phyloP scores from a whole-genome alignment of 2,113 vertebrate genomes.

The Boleophthalmus pectinirostris region DNA sequence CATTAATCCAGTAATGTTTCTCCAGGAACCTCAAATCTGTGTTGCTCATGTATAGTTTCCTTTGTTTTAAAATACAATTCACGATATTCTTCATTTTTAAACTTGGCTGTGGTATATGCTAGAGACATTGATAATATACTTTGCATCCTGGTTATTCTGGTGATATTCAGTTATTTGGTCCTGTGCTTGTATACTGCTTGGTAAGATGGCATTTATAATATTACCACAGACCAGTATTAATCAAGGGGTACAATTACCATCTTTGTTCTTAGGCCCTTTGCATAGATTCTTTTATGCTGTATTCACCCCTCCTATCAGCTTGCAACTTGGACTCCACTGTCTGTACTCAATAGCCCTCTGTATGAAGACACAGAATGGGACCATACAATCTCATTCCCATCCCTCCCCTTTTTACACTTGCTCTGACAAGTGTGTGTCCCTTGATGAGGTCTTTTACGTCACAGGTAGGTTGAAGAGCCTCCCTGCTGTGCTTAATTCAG shows the following conservation, averaged over 20 bases:
- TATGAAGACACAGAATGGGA: constrained; percentile 65
- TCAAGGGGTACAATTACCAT: constrained; percentile 57
- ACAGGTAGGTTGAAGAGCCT: constrained; percentile 50
- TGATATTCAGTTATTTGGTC: background rate
- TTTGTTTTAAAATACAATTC: background rate
- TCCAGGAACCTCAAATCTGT: constrained; percentile 5
- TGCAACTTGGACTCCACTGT: constrained; percentile 64
- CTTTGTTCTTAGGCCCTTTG: constrained; percentile 62
- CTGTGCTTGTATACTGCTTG: background rate
- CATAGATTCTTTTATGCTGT: constrained; percentile 59
- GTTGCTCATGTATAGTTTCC: background rate
- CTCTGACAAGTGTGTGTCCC: constrained; percentile 62
- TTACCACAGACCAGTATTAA: constrained; percentile 43
- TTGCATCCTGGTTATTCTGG: background rate
- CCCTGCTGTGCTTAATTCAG: constrained; percentile 52
- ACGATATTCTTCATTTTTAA: background rate
- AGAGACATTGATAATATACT: background rate
- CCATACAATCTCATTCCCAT: constrained; percentile 46
- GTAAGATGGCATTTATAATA: background rate
- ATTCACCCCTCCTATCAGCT: constrained; percentile 66
- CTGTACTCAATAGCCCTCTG: constrained; percentile 72
- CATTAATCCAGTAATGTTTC: constrained; percentile 7
- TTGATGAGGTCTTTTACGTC: constrained; percentile 61
- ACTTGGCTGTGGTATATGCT: background rate
- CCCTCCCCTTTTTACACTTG: constrained; percentile 8